phyloP scores from a whole-genome alignment of 92 coral and sea anemone species.

The Siderastrea radians region DNA sequence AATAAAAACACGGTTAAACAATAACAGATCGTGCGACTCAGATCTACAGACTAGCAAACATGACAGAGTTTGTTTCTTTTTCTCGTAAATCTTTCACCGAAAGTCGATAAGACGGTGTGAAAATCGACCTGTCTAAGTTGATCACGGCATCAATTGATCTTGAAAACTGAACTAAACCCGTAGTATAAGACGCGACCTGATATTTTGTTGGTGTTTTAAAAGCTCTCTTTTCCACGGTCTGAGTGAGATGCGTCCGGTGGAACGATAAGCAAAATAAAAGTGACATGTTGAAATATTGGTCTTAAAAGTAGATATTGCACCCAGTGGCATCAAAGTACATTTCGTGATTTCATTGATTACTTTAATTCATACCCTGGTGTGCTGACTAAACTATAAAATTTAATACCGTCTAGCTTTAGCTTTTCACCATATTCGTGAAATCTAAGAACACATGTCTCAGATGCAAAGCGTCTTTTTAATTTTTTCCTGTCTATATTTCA shows the following conservation, averaged over 20 bases:
- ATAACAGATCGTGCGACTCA: background rate
- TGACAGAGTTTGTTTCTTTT: constrained; percentile 23
- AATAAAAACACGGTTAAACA: constrained; percentile 28
- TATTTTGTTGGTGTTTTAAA: background rate
- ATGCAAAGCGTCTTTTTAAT: background rate
- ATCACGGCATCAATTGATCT: background rate
- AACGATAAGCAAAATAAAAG: background rate
- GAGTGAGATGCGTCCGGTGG: background rate
- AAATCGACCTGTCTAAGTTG: background rate
- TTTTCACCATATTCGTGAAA: background rate
- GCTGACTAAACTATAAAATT: background rate
- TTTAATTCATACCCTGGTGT: background rate
- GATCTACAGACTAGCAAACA: constrained; percentile 28
- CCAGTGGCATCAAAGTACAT: background rate
- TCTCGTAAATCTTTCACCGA: constrained; percentile 3
- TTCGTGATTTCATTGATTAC: constrained; percentile 8
- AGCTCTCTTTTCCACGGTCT: background rate
- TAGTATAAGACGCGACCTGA: background rate
- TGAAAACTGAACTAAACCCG: background rate
- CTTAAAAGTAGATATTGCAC: background rate
- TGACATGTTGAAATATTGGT: constrained; percentile 14
- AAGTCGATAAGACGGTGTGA: background rate
- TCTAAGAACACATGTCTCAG: background rate
- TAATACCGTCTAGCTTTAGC: background rate
- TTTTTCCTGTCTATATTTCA: background rate